Percentiles rank a stretch among this genome's conserved stretches.
Conservation (phyloP, 2,113 vertebrate species). For the Tenrec ecaudatus region DNA sequence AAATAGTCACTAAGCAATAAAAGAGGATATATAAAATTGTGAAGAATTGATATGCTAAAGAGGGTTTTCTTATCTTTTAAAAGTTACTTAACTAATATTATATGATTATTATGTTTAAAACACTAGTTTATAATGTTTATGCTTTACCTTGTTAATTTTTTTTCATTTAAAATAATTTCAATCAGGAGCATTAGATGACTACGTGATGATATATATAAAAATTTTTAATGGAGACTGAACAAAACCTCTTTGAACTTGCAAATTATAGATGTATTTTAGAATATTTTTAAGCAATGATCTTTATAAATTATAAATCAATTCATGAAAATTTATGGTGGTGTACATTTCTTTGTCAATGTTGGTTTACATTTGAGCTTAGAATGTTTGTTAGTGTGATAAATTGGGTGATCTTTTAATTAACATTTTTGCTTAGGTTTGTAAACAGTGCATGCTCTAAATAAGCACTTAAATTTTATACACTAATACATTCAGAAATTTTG, state of each 20-base stretch:
- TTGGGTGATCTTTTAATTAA: slow-evolving; percentile 84
- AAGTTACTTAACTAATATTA: neutral
- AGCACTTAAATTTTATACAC: slow-evolving; percentile 71
- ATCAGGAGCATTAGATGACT: neutral
- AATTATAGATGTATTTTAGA: neutral
- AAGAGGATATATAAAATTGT: neutral
- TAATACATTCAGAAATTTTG: slow-evolving; percentile 74
- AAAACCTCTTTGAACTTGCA: too few species aligned
- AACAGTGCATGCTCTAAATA: slow-evolving; percentile 80
- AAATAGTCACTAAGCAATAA: neutral
- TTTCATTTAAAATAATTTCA: neutral
- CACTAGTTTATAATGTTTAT: neutral
- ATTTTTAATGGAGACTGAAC: too few species aligned
- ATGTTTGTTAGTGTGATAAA: slow-evolving; percentile 73
- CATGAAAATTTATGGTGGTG: neutral
- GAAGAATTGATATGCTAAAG: neutral
- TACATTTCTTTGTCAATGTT: slow-evolving; percentile 67
- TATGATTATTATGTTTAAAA: slow-evolving; percentile 29
- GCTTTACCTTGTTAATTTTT: neutral
- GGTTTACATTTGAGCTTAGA: slow-evolving; percentile 69
- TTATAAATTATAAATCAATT: neutral
- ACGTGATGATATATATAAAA: too few species aligned
- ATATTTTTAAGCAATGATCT: neutral
- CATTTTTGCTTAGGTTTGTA: slow-evolving; percentile 78
- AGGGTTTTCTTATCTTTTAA: neutral